Base-by-base conservation (phyloP, 2,888 invertebrate genomes). In the Torymus texanus region DNA sequence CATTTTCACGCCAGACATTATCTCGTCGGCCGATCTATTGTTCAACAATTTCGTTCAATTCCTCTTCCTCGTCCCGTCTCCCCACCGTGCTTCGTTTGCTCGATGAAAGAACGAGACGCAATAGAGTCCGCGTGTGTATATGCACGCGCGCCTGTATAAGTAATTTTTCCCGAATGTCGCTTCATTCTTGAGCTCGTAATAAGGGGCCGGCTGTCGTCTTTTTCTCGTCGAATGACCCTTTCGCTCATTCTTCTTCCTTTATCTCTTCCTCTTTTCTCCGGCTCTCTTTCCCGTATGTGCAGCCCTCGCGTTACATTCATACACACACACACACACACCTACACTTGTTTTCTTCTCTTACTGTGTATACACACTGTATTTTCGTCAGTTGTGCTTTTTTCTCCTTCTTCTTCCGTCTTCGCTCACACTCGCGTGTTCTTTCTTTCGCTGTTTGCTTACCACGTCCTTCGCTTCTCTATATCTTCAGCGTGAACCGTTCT, bases 41-140 rank as follows among this genome's bases (percentile, higher is more conserved):
- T 86, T 75, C 84, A 71, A 81, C 84, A 84, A 86, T 86, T 86
- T 84, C 70, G 84, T 81, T 84, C 80, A 82, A 85, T 85, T 83
- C 81, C 80, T 61, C 72, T 68, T 58, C 61, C 55, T 14, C 51
- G 50, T 16, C 18, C 11, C 16, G 2, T 41, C 24, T 2, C 13
- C 2, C 50, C 18, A 10, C 4, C 8, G 24, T 21, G n/a, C 16
- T 14, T 53, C 58, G 13, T 21, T 41, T 41, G 41, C 41, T 8
- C 41, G 41, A 41, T 41, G 41, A 41, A 41, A 41, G 41, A 41
- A 41, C 41, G 8, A 8, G 41, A 41, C 41, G 10, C 29, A 29
- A 41, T 41, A 41, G 41, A 41, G 41, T 41, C 41, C 10, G 61
- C 24, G 24, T 41, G 63, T 50, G n/a, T 13, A 8, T 2, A 5